Base-by-base conservation (phyloP, 2,888 invertebrate species). In the Drosophila nigritarsus region DNA sequence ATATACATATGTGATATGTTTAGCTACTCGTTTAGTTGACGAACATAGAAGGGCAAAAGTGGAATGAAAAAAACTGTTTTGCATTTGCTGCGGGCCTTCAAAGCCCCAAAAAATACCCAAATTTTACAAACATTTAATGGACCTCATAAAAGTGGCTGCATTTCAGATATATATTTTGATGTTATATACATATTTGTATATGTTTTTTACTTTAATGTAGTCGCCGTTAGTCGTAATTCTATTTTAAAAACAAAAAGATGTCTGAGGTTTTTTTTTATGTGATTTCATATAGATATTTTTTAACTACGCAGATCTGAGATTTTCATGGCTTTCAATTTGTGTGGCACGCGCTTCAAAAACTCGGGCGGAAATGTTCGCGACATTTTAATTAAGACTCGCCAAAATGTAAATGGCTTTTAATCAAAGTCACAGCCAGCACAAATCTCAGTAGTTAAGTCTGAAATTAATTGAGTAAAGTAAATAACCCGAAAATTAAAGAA, bases 361-460 rank as follows among this genome's bases (percentile, higher is more conserved):
- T 65, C 76, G 85, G 83, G 89, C 92, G 92, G 92, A 91, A 90
- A 83, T 87, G 84, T 82, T 81, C 83, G 92, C 90, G 92, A 92
- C 91, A 83, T 90, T 89, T 92, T 92, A 91, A 92, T 92, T 91
- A 82, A 91, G 80, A 72, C 75, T 66, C 68, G 80, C 89, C 88
- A 64, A 88, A 88, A 78, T 83, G 62, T 64, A 81, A 87, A 79
- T 79, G 79, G 72, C 83, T 84, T 77, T 89, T 81, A 83, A 90
- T 87, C 66, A 66, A 83, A 83, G 63, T 77, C 55, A 2, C 32
- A 49, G 59, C 45, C 56, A 66, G 56, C 40, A 40, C 55, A 61
- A 81, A 67, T 82, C 82, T 55, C 76, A 27, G 59, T 50, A n/a
- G 18, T 20, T 42, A 53, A 61, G 65, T 54, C 67, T 65, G 55